A percentile compares a stretch with the other conserved stretches of the same genome.
These are phyloP conservation scores for Aphaenogaster floridana DNA, from an alignment of 1,140 invertebrate genomes.

Conservation along the genomic window DNA sequence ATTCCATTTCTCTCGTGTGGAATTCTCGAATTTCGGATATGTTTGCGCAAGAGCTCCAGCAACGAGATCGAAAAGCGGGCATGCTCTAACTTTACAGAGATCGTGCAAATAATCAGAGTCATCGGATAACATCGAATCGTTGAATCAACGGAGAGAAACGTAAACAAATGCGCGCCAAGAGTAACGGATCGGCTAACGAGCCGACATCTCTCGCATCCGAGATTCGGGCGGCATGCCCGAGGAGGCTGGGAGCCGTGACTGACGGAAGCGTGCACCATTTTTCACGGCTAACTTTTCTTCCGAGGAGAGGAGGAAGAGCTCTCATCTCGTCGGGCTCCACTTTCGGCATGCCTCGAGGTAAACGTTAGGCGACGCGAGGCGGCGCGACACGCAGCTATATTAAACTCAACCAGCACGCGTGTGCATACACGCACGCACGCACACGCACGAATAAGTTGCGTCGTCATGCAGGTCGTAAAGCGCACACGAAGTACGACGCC, in stretches of 20 bases:
- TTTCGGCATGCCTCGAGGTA: slow-evolving; percentile 76
- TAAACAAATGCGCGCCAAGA: slow-evolving; percentile 24
- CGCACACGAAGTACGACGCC: not conserved
- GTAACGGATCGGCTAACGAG: not conserved
- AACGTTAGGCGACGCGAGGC: slow-evolving; percentile 73
- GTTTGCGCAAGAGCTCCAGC: not conserved
- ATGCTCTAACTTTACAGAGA: not conserved
- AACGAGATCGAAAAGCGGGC: not conserved
- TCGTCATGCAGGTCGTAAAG: slow-evolving; percentile 16
- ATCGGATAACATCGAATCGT: not conserved
- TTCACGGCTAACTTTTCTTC: slow-evolving; percentile 1
- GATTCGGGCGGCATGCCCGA: not conserved
- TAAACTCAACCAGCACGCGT: slow-evolving; percentile 71
- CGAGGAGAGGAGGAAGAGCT: slow-evolving; percentile 25
- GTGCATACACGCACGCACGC: slow-evolving; percentile 48
- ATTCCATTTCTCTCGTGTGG: not conserved
- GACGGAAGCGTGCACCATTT: not conserved
- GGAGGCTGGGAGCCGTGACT: not conserved
- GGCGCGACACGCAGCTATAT: slow-evolving; percentile 78
- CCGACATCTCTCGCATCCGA: not conserved
- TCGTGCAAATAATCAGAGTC: not conserved
- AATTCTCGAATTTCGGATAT: not conserved
- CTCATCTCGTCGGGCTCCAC: slow-evolving; percentile 71
- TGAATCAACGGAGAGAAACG: not conserved
- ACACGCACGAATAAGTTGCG: slow-evolving; percentile 16